Base-by-base conservation (phyloP, 2,113 vertebrate species). In the Arenaria interpres region DNA sequence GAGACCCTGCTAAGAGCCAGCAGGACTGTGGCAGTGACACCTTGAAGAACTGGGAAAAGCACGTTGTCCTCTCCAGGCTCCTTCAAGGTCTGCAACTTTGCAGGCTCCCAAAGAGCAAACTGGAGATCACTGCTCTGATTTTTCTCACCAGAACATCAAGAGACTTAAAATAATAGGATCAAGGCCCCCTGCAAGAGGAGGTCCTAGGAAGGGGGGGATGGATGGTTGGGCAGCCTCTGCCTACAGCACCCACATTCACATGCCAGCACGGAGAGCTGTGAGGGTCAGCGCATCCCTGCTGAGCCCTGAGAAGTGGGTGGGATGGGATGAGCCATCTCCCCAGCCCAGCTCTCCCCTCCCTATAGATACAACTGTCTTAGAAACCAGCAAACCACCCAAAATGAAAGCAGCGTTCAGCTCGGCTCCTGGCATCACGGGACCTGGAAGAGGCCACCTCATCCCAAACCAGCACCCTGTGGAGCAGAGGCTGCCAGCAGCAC, bases 351-450 rank as follows among this genome's bases (percentile, higher is more conserved):
- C 33, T 56, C n/a, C 19, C 53, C 9, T 1, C 50, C 80, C 85
- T 54, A 16, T 39, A 59, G 69, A 69, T 69, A 57, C 4, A 8
- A 63, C 85, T 96, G 76, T 88, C 90, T 93, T 81, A 95, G 95
- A 88, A 96, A 94, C 90, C 15, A 50, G 66, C 71, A 97, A 97
- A 85, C 59, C n/a, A 76, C 30, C 30, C 54, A 27, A 82, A 96
- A 46, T 54, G 73, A 81, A 83, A 86, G 90, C 90, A 76, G 48
- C 64, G 28, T 43, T 71, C 81, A 16, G 2, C 79, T 74, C 73
- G n/a, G 27, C n/a, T 89, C 30, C 62, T 11, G 14, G 32, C 14
- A 16, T 51, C 54, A 16, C 28, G 22, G 68, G 69, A n/a, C 41
- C 22, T 51, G 46, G 64, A 94, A 85, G 7, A 19, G 74, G n/a